Percentiles rank a stretch among this genome's conserved stretches.
Conservation (phyloP, 1,140 invertebrate species). For the Venustaconcha ellipsiformis region DNA sequence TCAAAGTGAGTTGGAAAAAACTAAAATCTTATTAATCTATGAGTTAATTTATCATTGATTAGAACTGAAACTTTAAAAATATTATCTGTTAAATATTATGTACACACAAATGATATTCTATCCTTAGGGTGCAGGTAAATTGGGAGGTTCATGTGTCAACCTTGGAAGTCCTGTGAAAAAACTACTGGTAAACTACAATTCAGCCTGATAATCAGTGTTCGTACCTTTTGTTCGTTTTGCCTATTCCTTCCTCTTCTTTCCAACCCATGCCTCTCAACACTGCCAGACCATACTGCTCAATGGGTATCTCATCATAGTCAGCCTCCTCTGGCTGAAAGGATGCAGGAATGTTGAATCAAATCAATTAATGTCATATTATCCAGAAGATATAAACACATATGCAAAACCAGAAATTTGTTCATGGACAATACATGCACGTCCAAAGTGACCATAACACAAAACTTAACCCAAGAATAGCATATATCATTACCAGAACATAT, state of each 20-base stretch:
- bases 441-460: neutral
- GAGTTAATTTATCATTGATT: no score
- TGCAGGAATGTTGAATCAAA: neutral
- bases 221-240: constrained; percentile 71
- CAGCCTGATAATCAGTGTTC: no score
- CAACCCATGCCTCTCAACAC: constrained; percentile 97
- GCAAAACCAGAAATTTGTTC: no score
- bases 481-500: neutral
- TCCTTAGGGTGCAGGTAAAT: neutral
- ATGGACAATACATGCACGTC: neutral
- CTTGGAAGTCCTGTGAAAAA: constrained; percentile 34
- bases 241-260: constrained; percentile 81
- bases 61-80: no score
- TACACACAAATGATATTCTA: no score
- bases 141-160: neutral
- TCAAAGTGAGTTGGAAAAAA: no score
- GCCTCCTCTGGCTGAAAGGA: constrained; percentile 57
- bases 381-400: neutral
- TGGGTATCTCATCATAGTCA: constrained; percentile 91
- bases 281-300: constrained; percentile 89
- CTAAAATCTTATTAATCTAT: no score
- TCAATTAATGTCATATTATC: neutral
- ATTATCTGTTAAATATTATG: no score
- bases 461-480: neutral
- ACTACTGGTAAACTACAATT: neutral